Conservation (phyloP, 2,888 invertebrate genomes). For the Neoscelio sp. region DNA sequence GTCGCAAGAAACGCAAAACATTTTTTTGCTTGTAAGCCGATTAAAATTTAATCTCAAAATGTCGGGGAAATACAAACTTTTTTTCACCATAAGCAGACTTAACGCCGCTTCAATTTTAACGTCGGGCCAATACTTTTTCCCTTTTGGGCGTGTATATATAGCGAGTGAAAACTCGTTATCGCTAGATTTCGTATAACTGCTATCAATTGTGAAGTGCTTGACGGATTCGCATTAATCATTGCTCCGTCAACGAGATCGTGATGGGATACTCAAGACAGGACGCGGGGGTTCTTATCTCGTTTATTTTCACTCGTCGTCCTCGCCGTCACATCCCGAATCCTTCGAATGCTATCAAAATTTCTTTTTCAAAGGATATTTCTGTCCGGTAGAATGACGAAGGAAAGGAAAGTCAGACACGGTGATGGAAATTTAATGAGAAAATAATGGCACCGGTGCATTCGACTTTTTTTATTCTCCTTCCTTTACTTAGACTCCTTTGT, state of each 20-base stretch:
- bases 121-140: constrained; percentile 26
- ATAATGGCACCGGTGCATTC: constrained; percentile 33
- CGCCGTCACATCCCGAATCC: constrained; percentile 45
- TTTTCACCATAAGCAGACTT: constrained; percentile 44
- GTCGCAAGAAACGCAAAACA: constrained; percentile 20
- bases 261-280: constrained; percentile 60
- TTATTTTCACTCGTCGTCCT: constrained; percentile 56
- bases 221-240: constrained; percentile 64
- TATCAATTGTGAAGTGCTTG: constrained; percentile 59
- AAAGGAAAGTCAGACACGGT: constrained; percentile 37
- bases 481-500: neutral
- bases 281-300: constrained; percentile 52
- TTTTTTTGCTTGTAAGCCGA: constrained; percentile 25
- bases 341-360: constrained; percentile 58
- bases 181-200: constrained; percentile 49
- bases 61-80: neutral
- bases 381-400: constrained; percentile 22
- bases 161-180: constrained; percentile 57
- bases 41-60: constrained; percentile 45
- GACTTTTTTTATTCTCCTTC: neutral
- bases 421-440: constrained; percentile 66
- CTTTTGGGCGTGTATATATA: constrained; percentile 2
- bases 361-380: constrained; percentile 37
- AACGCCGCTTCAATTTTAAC: constrained; percentile 39
- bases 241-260: constrained; percentile 63